Evolutionary conservation across 2,113 vertebrate species (phyloP).

Genomic region (Lota lota): DNA sequence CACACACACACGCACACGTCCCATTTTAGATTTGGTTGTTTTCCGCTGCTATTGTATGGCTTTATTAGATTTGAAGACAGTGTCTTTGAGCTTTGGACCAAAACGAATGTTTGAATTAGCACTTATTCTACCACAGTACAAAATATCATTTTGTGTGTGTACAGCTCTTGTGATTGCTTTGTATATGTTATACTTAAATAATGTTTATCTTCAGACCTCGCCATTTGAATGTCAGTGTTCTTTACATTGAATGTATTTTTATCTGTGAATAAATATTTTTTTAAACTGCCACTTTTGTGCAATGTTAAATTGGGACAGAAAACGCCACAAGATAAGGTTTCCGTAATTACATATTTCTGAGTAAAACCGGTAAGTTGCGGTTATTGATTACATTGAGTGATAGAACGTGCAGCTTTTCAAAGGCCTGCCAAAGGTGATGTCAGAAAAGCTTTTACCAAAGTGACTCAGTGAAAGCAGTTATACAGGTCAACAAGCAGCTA

Average conservation of each 20-base stretch:
- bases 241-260: slow-evolving; percentile 51
- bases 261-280: slow-evolving; percentile 61
- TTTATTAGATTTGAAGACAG: slow-evolving; percentile 8
- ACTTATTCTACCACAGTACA: neutral
- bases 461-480: neutral
- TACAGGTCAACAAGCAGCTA: too few species aligned
- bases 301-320: neutral
- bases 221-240: slow-evolving; percentile 1
- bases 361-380: neutral
- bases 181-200: slow-evolving; percentile 15
- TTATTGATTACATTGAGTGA: too few species aligned
- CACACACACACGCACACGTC: too few species aligned
- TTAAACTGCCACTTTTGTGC: slow-evolving; percentile 11
- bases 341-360: too few species aligned
- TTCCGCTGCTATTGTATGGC: neutral
- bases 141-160: too few species aligned
- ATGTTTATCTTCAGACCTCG: slow-evolving; percentile 3
- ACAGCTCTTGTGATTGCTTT: neutral
- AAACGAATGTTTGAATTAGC: neutral
- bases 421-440: too few species aligned
- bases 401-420: too few species aligned
- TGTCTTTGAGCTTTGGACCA: slow-evolving; percentile 5
- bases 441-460: neutral
- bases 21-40: too few species aligned
- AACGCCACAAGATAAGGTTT: too few species aligned